Evolutionary conservation across 2,888 invertebrate species (phyloP).

Genomic region (Drosophila mettleri): DNA sequence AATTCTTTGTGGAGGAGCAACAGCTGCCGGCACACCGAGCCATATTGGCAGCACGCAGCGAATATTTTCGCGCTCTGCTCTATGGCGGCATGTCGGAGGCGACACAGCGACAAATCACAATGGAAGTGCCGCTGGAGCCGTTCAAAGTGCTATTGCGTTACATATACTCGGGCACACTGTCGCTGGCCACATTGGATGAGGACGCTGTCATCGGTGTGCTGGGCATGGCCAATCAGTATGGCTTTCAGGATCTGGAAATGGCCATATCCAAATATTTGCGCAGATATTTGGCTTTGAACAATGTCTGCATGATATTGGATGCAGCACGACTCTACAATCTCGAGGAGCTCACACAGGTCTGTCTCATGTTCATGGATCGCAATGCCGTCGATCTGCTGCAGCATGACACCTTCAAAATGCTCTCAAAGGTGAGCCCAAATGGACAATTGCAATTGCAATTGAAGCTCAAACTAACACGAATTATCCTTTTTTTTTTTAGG

Average conservation of each 20-base stretch:
- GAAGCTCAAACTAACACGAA: background rate
- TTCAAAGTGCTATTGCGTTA: slow-evolving; percentile 96
- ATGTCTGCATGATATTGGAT: slow-evolving; percentile 97
- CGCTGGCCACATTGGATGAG: slow-evolving; percentile 88
- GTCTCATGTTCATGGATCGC: slow-evolving; percentile 95
- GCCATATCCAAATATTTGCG: slow-evolving; percentile 97
- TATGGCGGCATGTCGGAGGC: slow-evolving; percentile 93
- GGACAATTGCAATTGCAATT: background rate
- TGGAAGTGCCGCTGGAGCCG: slow-evolving; percentile 93
- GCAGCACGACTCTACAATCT: slow-evolving; percentile 91
- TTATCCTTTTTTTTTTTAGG: slow-evolving; percentile 79
- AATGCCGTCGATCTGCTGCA: slow-evolving; percentile 94
- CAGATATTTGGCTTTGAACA: slow-evolving; percentile 93
- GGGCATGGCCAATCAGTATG: slow-evolving; percentile 97
- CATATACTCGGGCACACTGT: slow-evolving; percentile 95
- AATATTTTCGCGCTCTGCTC: slow-evolving; percentile 95
- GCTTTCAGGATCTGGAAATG: slow-evolving; percentile 95
- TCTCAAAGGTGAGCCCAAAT: slow-evolving; percentile 88
- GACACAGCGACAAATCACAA: slow-evolving; percentile 91
- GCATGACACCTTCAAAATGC: slow-evolving; percentile 92
- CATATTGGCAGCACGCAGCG: slow-evolving; percentile 96
- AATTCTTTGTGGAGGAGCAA: slow-evolving; percentile 92
- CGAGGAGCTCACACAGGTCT: slow-evolving; percentile 90
- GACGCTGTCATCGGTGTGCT: slow-evolving; percentile 90
- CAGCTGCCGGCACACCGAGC: slow-evolving; percentile 86